These are phyloP conservation scores for Enteromius argenteus DNA, from an alignment of 2,797 vertebrate species.

Conservation along the genomic window DNA sequence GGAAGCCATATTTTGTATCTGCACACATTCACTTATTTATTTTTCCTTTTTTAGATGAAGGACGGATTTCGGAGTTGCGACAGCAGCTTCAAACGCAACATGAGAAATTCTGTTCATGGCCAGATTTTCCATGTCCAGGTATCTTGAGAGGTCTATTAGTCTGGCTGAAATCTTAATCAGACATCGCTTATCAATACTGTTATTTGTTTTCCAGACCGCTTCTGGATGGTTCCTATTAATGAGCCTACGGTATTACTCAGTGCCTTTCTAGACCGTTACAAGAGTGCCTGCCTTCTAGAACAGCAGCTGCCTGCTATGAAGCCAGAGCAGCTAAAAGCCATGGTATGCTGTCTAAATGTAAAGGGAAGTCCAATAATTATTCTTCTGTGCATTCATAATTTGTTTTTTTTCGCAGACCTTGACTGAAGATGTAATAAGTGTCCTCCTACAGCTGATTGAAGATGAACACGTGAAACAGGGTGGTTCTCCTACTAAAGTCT, in stretches of 20 bases:
- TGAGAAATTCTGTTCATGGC: slow-evolving; percentile 97
- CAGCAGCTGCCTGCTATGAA: slow-evolving; percentile 91
- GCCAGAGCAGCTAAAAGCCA: slow-evolving; percentile 86
- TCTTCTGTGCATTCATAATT: neutral
- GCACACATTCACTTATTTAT: neutral
- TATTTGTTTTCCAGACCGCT: slow-evolving; percentile 81
- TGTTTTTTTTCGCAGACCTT: slow-evolving; percentile 79
- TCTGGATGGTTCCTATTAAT: slow-evolving; percentile 85
- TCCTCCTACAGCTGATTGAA: slow-evolving; percentile 85
- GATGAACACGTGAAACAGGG: slow-evolving; percentile 81
- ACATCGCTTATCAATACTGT: neutral
- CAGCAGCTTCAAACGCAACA: slow-evolving; percentile 87
- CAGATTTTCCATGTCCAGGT: slow-evolving; percentile 95
- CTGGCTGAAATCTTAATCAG: neutral
- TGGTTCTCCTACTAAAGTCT: slow-evolving; percentile 51
- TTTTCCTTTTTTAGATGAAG: slow-evolving; percentile 79
- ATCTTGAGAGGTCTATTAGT: slow-evolving; percentile 9
- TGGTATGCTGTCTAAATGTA: slow-evolving; percentile 77
- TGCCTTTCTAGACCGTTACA: slow-evolving; percentile 88
- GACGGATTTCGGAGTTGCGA: slow-evolving; percentile 85
- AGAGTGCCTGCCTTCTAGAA: slow-evolving; percentile 86
- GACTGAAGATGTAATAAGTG: slow-evolving; percentile 87
- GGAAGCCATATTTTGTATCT: neutral
- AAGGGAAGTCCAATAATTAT: neutral
- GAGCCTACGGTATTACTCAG: slow-evolving; percentile 85